Evolutionary conservation across 1,140 invertebrate genomes (phyloP), one percentile per base, ranked within the genome.

Genomic region (Macrobrachium rosenbergii): DNA sequence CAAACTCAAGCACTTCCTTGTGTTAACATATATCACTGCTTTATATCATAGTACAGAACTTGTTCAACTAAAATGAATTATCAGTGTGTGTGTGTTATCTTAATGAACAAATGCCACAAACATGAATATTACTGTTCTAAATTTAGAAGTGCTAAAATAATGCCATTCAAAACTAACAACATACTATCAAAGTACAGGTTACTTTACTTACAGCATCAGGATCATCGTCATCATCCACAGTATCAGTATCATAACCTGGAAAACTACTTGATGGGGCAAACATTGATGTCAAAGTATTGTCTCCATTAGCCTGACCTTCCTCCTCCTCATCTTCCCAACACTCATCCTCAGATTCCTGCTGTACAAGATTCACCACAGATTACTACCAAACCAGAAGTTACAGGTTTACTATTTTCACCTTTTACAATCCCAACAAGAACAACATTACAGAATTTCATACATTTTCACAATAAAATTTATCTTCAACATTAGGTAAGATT

Each of bases 141-240:
- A 37, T 37, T 37, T 37, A 2, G 28, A 1, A 2, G 28, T 37
- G 28, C 28, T 3, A 37, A 37, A 37, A 2, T 37, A 37, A 37
- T 37, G 28, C 3, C 28, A 37, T 37, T 37, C 28, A 37, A 37
- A 37, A 37, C 28, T 37, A 37, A 37, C 28, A 37, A 37, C 28
- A 37, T 37, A 5, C 52, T 52, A 62, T 81, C 1, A 45, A 10
- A 81, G 10, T 2, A 63, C 23, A 6, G 6, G 8, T 21, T 28
- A 21, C 52, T 60, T 72, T 14, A 88, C 82, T 88, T 45, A 88
- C 89, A 59, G 88, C 89, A 83, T 91, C 90, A 23, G 90, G 89
- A 80, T 91, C 90, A 58, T 91, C 90, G n/a, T 90, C 90, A 16
- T 90, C 90, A 52, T 90, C 89, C 8, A 90, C 89, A 17, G 88